These are phyloP conservation scores for Physella acuta DNA, from an alignment of 1,140 invertebrate species.

Conservation along the genomic window DNA sequence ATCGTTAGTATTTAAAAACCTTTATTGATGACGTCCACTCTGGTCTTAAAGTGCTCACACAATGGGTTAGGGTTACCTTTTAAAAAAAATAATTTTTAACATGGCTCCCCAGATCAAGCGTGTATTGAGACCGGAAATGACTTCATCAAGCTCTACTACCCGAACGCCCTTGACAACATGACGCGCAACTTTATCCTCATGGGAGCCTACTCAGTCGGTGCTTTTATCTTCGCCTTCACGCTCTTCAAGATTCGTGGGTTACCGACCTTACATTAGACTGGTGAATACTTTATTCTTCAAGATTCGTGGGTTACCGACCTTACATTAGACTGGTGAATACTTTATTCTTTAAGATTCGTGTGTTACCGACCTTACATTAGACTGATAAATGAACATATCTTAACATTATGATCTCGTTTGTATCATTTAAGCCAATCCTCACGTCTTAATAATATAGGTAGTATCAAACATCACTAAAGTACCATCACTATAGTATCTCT, in stretches of 20 bases:
- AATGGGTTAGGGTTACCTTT: too few species aligned
- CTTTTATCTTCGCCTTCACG: slow-evolving; percentile 38
- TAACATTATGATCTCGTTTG: too few species aligned
- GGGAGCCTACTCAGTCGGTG: slow-evolving; percentile 36
- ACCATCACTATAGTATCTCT: too few species aligned
- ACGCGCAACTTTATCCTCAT: slow-evolving; percentile 43
- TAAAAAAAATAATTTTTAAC: too few species aligned
- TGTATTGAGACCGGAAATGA: slow-evolving; percentile 40
- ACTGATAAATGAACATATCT: neutral
- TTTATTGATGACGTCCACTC: too few species aligned
- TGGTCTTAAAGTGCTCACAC: too few species aligned
- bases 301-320: slow-evolving; percentile 39
- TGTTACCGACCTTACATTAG: slow-evolving; percentile 36
- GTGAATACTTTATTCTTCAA: slow-evolving; percentile 32
- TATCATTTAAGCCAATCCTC: too few species aligned
- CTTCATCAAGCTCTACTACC: slow-evolving; percentile 41
- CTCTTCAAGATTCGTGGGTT: slow-evolving; percentile 44
- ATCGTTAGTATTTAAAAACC: too few species aligned
- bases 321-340: slow-evolving; percentile 15
- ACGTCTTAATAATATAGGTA: too few species aligned
- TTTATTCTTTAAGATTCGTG: slow-evolving; percentile 40
- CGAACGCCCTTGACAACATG: slow-evolving; percentile 42
- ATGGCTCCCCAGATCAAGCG: slow-evolving; percentile 28
- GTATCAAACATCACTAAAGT: neutral
- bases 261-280: slow-evolving; percentile 31